These are phyloP conservation scores for Gallinago stenura DNA, from an alignment of 2,797 vertebrate species.

Conservation along the genomic window DNA sequence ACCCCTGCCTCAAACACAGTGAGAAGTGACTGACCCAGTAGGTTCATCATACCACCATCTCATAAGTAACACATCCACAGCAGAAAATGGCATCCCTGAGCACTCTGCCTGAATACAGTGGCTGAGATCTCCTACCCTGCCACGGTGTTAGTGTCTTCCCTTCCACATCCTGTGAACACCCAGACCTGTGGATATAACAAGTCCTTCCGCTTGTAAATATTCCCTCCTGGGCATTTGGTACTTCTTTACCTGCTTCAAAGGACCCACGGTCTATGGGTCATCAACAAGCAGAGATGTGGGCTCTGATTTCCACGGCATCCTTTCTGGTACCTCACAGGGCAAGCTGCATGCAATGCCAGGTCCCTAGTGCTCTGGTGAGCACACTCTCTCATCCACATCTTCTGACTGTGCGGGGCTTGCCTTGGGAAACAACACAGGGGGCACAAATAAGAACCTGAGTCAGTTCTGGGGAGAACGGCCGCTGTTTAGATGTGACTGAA, in stretches of 20 bases:
- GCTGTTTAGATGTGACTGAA: background rate
- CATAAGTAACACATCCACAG: accelerated
- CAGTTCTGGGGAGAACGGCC: background rate
- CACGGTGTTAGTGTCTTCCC: background rate
- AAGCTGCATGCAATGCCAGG: background rate
- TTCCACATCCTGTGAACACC: background rate
- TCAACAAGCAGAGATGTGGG: background rate
- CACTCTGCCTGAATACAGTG: background rate
- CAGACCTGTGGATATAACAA: background rate
- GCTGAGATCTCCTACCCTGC: background rate
- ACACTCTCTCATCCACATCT: background rate
- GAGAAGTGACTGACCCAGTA: background rate
- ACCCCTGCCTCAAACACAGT: background rate
- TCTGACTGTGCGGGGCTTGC: background rate
- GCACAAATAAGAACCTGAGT: background rate
- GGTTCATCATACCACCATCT: background rate
- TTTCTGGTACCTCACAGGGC: background rate
- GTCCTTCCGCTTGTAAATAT: background rate
- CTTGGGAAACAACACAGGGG: background rate
- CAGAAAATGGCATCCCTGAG: background rate
- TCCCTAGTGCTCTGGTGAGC: background rate
- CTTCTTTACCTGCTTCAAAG: background rate
- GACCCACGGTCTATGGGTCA: background rate
- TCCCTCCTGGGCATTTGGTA: background rate
- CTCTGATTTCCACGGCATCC: background rate